Percentiles rank a stretch among this genome's conserved stretches.
phyloP scores from a whole-genome alignment of 2,888 invertebrate genomes.

The Acanthosepion lycidas region DNA sequence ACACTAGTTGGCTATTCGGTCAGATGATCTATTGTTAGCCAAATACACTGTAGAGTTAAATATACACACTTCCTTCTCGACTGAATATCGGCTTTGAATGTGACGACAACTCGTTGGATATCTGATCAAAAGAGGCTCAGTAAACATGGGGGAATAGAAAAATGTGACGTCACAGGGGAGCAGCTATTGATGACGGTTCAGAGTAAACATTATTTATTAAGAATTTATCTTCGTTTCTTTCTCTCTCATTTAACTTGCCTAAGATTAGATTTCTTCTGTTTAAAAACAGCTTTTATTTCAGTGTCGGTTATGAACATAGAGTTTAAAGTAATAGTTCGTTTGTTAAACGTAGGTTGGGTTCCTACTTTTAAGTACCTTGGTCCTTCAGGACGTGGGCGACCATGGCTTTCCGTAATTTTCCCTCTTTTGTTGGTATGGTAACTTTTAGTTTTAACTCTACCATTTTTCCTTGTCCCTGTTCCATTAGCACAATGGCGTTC shows the following conservation, averaged over 20 bases:
- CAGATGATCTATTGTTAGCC: background rate
- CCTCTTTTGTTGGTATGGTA: too few species aligned
- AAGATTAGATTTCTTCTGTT: background rate
- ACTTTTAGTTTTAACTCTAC: too few species aligned
- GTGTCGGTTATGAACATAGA: too few species aligned
- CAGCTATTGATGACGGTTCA: background rate
- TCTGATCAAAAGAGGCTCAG: background rate
- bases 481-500: too few species aligned
- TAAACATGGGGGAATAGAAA: background rate
- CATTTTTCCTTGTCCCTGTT: too few species aligned
- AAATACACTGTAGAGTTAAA: background rate
- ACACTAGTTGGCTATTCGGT: background rate
- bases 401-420: too few species aligned
- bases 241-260: background rate
- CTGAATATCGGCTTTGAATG: background rate
- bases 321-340: too few species aligned
- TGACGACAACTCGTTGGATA: slow-evolving; percentile 9
- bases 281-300: too few species aligned
- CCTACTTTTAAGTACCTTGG: too few species aligned
- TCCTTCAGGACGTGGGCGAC: too few species aligned
- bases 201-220: background rate
- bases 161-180: background rate
- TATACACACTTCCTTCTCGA: slow-evolving; percentile 7
- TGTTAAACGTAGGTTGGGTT: too few species aligned
- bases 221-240: background rate